Conservation (phyloP, 2,113 vertebrate genomes). For the Hydrochoerus hydrochaeris region DNA sequence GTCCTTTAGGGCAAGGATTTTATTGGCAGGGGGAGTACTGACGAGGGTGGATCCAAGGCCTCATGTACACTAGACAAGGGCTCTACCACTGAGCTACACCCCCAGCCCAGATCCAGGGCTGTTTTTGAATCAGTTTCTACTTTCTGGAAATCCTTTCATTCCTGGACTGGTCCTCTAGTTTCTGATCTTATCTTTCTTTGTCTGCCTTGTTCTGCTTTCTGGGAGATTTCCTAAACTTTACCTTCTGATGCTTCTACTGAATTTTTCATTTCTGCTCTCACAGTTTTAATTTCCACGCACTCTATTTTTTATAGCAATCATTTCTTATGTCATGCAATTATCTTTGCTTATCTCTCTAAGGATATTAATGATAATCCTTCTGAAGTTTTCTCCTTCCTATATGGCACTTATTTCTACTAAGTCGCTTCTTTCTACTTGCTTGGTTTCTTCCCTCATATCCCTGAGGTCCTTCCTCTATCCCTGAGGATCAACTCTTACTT, state of each 20-base stretch:
- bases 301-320: constrained; percentile 12
- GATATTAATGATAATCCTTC: background rate
- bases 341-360: constrained; percentile 22
- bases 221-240: constrained; percentile 30
- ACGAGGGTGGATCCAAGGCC: background rate
- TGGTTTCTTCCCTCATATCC: background rate
- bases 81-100: background rate
- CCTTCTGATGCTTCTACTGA: constrained; percentile 25
- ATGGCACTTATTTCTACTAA: background rate
- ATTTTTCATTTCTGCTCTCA: constrained; percentile 51
- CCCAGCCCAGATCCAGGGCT: background rate
- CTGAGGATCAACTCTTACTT: background rate
- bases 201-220: constrained; percentile 41
- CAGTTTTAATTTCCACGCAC: constrained; percentile 58
- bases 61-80: too few relatives aligned
- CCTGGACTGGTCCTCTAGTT: background rate
- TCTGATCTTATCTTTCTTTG: constrained; percentile 1
- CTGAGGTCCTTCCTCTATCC: background rate
- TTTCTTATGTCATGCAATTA: constrained; percentile 56
- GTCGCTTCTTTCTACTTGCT: constrained; percentile 2
- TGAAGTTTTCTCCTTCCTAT: background rate
- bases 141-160: background rate
- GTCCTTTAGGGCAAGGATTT: background rate
- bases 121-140: background rate
- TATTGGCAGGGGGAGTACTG: background rate